Conservation (phyloP, 2,888 invertebrate species). For the Phymatocera aterrima region DNA sequence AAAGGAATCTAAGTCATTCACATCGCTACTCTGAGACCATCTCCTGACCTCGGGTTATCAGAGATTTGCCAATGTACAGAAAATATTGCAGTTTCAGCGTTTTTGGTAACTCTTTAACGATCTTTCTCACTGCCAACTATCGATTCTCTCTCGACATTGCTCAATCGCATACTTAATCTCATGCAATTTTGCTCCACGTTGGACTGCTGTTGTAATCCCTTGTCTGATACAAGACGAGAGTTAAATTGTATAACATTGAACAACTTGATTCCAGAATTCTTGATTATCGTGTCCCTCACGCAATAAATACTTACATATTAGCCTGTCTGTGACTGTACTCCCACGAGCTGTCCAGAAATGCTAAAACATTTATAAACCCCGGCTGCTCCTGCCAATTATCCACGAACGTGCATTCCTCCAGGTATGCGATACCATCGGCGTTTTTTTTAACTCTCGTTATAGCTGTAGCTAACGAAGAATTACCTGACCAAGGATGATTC, state of each 20-base stretch:
- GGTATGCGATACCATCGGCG: constrained; percentile 46
- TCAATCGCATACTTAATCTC: neutral
- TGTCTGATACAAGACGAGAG: too few relatives aligned
- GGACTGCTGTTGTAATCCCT: too few relatives aligned
- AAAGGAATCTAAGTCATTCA: constrained; percentile 10
- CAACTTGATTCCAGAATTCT: too few relatives aligned
- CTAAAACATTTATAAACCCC: constrained; percentile 65
- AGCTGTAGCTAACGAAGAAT: neutral
- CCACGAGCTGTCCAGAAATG: constrained; percentile 67
- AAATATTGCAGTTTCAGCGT: constrained; percentile 20
- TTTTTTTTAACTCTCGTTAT: constrained; percentile 18
- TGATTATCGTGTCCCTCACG: too few relatives aligned
- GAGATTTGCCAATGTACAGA: neutral
- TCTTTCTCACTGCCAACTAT: neutral
- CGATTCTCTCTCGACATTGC: neutral
- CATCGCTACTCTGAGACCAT: neutral
- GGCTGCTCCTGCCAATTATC: constrained; percentile 58
- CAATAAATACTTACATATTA: constrained; percentile 60
- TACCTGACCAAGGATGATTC: neutral
- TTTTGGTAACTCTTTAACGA: constrained; percentile 1
- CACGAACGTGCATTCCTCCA: constrained; percentile 62
- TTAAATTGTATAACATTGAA: too few relatives aligned
- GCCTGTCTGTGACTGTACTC: constrained; percentile 67
- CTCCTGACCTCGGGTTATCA: constrained; percentile 17
- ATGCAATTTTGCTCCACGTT: neutral